Conservation (phyloP, 2,797 vertebrate genomes). For the Margarornis squamiger region DNA sequence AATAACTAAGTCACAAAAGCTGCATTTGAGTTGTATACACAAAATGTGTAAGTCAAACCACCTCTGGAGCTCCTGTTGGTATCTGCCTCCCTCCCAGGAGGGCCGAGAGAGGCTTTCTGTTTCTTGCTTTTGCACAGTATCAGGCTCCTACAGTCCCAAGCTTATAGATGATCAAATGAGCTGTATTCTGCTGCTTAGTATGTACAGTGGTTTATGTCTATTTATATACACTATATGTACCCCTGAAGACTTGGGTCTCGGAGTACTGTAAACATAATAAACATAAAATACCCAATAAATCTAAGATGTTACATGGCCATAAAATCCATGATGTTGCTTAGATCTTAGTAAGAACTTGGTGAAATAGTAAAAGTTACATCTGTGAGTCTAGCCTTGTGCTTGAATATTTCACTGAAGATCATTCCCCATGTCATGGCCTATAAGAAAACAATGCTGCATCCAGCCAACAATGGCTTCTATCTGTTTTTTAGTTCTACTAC, state of each 20-base stretch:
- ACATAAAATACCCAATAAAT: background rate
- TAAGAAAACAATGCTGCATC: background rate
- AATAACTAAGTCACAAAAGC: background rate
- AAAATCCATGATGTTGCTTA: background rate
- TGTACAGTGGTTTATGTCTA: background rate
- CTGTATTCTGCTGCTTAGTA: background rate
- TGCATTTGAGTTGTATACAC: background rate
- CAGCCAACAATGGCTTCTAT: background rate
- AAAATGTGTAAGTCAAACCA: background rate
- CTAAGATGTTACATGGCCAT: background rate
- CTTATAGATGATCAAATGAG: background rate
- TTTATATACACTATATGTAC: background rate
- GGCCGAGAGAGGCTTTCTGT: background rate
- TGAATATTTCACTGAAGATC: background rate
- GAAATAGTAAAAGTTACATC: background rate
- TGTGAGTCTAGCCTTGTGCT: background rate
- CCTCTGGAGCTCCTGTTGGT: too few species aligned
- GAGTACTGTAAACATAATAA: background rate
- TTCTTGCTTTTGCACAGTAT: background rate
- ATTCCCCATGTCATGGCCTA: fast-evolving
- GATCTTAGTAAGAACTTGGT: background rate
- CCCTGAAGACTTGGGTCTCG: background rate
- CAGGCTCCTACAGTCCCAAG: background rate
- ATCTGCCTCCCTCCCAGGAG: background rate
- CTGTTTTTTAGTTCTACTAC: background rate